Evolutionary conservation across 2,888 invertebrate species (phyloP).

Genomic region (Argyra leucocephala): DNA sequence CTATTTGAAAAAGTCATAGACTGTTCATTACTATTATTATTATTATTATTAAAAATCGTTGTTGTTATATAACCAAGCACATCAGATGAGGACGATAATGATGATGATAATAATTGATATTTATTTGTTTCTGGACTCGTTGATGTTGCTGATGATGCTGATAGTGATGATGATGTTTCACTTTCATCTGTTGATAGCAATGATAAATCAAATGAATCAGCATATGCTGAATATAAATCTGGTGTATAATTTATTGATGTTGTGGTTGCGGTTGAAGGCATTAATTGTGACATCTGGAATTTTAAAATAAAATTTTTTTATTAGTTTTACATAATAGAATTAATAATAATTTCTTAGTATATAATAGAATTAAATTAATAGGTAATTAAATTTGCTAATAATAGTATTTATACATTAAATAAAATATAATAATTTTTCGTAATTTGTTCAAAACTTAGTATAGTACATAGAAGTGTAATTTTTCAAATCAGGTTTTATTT

Average conservation of each 20-base stretch:
- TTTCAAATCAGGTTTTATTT: too few relatives aligned
- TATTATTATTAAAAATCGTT: constrained; percentile 29
- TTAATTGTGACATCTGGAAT: constrained; percentile 19
- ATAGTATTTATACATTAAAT: too few relatives aligned
- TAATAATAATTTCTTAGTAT: too few relatives aligned
- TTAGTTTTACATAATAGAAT: too few relatives aligned
- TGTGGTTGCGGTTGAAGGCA: constrained; percentile 8
- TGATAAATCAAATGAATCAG: constrained; percentile 62
- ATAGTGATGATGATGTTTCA: constrained; percentile 28
- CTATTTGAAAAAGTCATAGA: neutral
- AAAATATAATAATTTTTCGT: too few relatives aligned
- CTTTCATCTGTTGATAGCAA: constrained; percentile 54
- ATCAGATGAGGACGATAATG: constrained; percentile 37
- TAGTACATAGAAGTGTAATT: too few relatives aligned
- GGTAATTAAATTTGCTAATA: too few relatives aligned
- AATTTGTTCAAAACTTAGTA: too few relatives aligned
- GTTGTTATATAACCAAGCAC: constrained; percentile 30
- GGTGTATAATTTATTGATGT: constrained; percentile 17
- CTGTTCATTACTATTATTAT: constrained; percentile 14
- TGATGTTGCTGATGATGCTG: constrained; percentile 46
- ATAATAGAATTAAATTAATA: too few relatives aligned
- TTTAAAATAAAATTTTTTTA: constrained; percentile 10
- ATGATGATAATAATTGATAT: constrained; percentile 38
- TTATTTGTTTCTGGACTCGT: constrained; percentile 43
- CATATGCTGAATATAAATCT: constrained; percentile 40